Conservation (phyloP, 1,140 invertebrate genomes). For the Zaprionus gabonicus region DNA sequence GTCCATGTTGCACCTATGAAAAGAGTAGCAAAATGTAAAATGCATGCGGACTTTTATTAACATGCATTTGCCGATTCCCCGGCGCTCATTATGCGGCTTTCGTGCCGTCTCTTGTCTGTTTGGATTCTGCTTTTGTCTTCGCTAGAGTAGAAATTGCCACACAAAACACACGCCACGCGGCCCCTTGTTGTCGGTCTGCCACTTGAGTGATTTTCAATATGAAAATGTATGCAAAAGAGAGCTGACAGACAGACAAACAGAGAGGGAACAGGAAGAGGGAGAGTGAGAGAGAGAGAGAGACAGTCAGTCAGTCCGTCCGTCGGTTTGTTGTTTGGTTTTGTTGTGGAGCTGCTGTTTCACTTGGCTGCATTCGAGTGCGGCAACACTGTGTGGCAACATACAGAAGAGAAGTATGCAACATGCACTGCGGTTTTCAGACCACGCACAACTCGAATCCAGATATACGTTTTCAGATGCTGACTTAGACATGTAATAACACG, state of each 20-base stretch:
- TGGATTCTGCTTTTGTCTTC: conserved; percentile 54
- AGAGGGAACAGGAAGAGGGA: conserved; percentile 18
- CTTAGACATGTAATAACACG: conserved; percentile 15
- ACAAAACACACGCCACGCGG: conserved; percentile 51
- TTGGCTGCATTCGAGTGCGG: conserved; percentile 62
- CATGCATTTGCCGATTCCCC: conserved; percentile 66
- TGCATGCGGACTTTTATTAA: conserved; percentile 69
- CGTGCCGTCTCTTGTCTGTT: conserved; percentile 53
- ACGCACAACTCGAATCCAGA: conserved; percentile 41
- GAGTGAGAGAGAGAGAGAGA: conserved; percentile 10
- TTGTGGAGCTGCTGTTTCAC: conserved; percentile 60
- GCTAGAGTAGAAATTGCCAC: conserved; percentile 71
- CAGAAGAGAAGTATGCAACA: conserved; percentile 28
- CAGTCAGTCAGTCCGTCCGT: conserved; percentile 9
- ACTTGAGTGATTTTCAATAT: conserved; percentile 81
- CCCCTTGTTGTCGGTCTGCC: conserved; percentile 66
- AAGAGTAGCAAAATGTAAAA: conserved; percentile 32
- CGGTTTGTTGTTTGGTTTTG: background rate
- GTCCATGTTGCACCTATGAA: conserved; percentile 24
- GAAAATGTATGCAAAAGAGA: conserved; percentile 62
- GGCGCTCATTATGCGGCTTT: conserved; percentile 63
- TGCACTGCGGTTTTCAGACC: conserved; percentile 66
- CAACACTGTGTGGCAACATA: conserved; percentile 68
- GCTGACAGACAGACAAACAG: conserved; percentile 50
- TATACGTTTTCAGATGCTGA: background rate